These are phyloP conservation scores for Passer domesticus DNA, from an alignment of 2,113 vertebrate species.

Conservation along the genomic window DNA sequence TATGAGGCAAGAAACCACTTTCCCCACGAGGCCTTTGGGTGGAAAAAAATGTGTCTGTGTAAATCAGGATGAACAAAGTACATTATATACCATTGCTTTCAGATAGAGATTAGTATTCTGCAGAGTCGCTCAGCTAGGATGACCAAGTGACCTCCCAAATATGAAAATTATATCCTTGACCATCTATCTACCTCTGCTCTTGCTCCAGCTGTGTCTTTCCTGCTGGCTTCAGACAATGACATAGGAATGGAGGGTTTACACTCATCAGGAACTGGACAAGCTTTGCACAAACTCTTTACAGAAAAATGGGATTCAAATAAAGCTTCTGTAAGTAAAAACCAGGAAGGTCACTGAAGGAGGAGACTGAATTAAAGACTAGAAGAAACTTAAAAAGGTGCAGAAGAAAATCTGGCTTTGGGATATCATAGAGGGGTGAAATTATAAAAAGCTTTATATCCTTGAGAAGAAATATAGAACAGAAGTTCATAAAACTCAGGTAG, in stretches of 20 bases:
- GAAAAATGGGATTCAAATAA: background rate
- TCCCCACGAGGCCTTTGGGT: accelerated
- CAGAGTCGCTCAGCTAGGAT: background rate
- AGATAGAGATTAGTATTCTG: background rate
- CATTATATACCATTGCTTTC: background rate
- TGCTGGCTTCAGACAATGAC: background rate
- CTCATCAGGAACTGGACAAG: background rate
- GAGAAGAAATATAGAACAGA: background rate
- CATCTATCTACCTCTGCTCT: background rate
- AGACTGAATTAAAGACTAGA: background rate
- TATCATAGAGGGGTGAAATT: background rate
- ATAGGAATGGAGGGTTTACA: background rate
- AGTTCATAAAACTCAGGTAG: background rate
- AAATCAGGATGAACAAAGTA: background rate
- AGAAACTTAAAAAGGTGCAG: background rate
- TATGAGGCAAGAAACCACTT: background rate
- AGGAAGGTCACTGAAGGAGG: background rate
- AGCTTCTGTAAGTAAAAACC: background rate
- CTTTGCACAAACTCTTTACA: background rate
- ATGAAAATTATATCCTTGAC: background rate
- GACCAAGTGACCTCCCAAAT: background rate
- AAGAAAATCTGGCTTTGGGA: background rate
- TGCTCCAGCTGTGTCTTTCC: background rate
- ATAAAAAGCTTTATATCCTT: background rate
- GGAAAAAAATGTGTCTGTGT: background rate